A percentile compares a stretch with the other conserved stretches of the same genome.
Conservation (phyloP, 92 coral and sea anemone species). For the Porites cylindrica region DNA sequence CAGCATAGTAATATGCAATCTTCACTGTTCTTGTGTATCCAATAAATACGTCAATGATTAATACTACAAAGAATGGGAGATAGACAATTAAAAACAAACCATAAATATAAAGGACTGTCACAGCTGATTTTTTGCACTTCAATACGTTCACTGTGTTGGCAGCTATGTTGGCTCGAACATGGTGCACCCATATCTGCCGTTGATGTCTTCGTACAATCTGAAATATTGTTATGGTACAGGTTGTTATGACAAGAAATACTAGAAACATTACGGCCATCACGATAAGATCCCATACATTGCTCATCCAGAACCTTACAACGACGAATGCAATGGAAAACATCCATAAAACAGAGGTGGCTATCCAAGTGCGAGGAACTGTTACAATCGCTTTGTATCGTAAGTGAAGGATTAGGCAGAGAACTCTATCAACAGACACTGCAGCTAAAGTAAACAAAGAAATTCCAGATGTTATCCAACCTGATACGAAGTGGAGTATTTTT, state of each 20-base stretch:
- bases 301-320: background rate
- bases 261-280: background rate
- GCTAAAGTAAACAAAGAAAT: conserved; percentile 33
- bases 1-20: background rate
- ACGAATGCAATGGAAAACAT: background rate
- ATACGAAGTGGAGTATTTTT: background rate
- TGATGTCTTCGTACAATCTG: background rate
- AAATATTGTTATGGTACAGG: background rate
- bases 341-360: background rate
- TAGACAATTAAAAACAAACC: conserved; percentile 16
- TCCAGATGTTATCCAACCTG: conserved; percentile 11
- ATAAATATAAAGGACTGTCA: background rate
- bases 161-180: background rate
- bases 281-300: background rate
- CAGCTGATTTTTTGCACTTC: background rate
- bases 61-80: conserved; percentile 7
- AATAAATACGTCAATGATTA: background rate
- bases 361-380: background rate
- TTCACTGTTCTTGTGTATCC: conserved; percentile 1
- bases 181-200: background rate
- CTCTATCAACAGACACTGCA: conserved; percentile 18
- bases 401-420: background rate
- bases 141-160: background rate
- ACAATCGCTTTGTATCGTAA: background rate
- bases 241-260: background rate